phyloP scores from a whole-genome alignment of 2,888 invertebrate genomes.

The Spatulosminthurus flaviceps region DNA sequence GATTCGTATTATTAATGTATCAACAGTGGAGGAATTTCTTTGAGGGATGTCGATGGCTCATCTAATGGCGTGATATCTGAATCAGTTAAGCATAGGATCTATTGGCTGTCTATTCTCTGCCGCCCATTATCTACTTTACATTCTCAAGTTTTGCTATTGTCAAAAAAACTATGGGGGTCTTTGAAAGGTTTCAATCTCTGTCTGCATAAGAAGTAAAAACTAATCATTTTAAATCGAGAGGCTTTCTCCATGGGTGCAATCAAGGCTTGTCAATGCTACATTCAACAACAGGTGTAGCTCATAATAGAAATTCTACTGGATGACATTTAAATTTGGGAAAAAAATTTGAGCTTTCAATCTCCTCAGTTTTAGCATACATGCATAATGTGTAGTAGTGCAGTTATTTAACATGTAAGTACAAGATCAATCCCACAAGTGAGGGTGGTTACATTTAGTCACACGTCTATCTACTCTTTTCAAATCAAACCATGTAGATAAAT shows the following conservation, averaged over 20 bases:
- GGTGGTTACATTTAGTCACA: no score
- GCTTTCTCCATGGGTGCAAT: constrained; percentile 34
- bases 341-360: constrained; percentile 21
- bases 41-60: constrained; percentile 45
- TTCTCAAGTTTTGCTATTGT: constrained; percentile 38
- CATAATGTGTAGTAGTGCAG: not conserved
- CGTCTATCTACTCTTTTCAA: no score
- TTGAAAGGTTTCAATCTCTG: constrained; percentile 40
- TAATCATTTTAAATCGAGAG: constrained; percentile 38
- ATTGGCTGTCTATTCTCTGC: constrained; percentile 32
- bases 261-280: constrained; percentile 28
- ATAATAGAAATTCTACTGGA: constrained; percentile 27
- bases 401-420: no score
- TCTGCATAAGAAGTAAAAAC: constrained; percentile 37
- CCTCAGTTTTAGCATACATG: not conserved
- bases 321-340: constrained; percentile 20
- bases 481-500: no score
- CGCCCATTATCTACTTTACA: constrained; percentile 47
- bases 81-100: constrained; percentile 41
- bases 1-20: constrained; percentile 43
- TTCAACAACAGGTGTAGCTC: constrained; percentile 28
- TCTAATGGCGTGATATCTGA: constrained; percentile 47
- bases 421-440: no score
- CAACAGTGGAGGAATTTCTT: constrained; percentile 46
- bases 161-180: constrained; percentile 44